phyloP scores from a whole-genome alignment of 2,888 invertebrate genomes.

The Rhogogaster chlorosoma region DNA sequence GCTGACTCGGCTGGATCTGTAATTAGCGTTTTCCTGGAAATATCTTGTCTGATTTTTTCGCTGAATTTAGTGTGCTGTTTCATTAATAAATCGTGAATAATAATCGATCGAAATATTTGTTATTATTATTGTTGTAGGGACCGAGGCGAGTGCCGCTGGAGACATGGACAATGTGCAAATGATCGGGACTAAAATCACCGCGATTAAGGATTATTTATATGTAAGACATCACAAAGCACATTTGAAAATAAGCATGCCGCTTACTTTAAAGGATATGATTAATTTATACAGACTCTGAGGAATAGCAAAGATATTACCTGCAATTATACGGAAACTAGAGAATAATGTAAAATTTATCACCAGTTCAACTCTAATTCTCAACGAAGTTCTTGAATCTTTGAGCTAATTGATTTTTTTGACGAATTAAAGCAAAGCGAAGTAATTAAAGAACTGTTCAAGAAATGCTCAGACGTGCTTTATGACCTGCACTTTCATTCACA shows the following conservation, averaged over 20 bases:
- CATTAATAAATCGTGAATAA: conserved; percentile 25
- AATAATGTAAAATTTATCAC: not conserved
- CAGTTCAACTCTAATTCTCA: not conserved
- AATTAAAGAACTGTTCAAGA: too few relatives aligned
- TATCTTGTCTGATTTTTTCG: not conserved
- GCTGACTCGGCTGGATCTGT: conserved; percentile 36
- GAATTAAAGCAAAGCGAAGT: not conserved
- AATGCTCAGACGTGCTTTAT: conserved; percentile 44
- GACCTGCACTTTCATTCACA: conserved; percentile 8
- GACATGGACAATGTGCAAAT: conserved; percentile 78
- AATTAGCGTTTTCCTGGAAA: conserved; percentile 14
- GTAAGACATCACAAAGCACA: conserved; percentile 67
- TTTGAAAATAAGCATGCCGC: conserved; percentile 28
- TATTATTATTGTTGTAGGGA: conserved; percentile 76
- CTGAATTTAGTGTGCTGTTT: conserved; percentile 44
- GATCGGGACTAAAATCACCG: conserved; percentile 77
- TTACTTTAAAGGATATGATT: not conserved
- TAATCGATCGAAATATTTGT: conserved; percentile 63
- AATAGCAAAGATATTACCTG: not conserved
- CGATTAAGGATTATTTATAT: conserved; percentile 78
- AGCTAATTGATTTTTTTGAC: not conserved
- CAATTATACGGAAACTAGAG: not conserved
- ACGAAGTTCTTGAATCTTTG: not conserved
- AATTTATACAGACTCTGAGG: not conserved
- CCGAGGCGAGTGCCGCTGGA: conserved; percentile 74